Conservation (phyloP, 2,113 vertebrate genomes). For the Bubo scandiacus region DNA sequence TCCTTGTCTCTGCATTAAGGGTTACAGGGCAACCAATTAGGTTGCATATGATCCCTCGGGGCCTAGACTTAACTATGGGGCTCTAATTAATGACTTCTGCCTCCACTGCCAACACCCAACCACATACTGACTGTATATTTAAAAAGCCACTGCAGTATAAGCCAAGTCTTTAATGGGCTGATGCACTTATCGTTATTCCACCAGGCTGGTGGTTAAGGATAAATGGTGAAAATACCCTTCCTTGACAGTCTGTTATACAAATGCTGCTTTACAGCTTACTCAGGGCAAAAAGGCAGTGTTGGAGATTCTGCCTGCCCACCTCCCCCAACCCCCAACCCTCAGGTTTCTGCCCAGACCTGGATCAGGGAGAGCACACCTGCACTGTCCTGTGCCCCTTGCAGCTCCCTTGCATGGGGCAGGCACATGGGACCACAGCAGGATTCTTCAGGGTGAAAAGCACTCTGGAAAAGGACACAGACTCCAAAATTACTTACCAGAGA, state of each 20-base stretch:
- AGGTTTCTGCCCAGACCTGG: neutral
- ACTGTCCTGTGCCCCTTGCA: neutral
- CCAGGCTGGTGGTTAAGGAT: neutral
- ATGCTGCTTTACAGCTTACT: neutral
- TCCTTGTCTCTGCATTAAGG: neutral
- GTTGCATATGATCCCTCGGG: neutral
- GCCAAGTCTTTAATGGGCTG: conserved; percentile 9
- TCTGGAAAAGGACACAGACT: neutral
- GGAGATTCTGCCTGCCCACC: neutral
- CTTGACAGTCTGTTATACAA: neutral
- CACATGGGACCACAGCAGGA: neutral
- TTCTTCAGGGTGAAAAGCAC: neutral
- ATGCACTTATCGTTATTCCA: neutral
- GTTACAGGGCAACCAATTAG: neutral
- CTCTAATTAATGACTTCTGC: conserved; percentile 29
- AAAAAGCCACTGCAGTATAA: neutral
- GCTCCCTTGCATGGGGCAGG: neutral
- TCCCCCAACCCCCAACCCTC: neutral
- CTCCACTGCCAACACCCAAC: neutral
- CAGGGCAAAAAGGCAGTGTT: neutral
- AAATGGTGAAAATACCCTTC: neutral
- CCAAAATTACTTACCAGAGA: neutral
- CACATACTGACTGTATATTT: neutral
- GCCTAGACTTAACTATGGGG: neutral
- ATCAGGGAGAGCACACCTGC: neutral